phyloP scores from a whole-genome alignment of 2,888 invertebrate genomes.

The Cactoblastis cactorum region DNA sequence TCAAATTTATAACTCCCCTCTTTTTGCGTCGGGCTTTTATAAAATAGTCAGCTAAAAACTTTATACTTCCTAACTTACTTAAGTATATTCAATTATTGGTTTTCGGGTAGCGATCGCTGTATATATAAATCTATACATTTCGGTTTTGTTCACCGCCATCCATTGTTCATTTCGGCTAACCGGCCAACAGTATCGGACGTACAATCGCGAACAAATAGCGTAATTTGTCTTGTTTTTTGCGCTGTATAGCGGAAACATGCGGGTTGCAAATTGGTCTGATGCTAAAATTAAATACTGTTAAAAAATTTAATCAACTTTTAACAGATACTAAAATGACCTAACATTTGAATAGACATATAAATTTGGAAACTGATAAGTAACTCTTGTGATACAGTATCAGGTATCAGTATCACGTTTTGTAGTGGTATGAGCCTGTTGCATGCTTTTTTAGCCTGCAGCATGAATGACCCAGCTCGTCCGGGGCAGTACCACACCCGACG shows the following conservation, averaged over 20 bases:
- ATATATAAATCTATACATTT: slow-evolving; percentile 20
- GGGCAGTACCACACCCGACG: no score
- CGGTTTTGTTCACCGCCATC: slow-evolving; percentile 31
- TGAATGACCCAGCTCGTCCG: no score
- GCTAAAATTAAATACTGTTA: background rate
- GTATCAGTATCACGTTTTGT: no score
- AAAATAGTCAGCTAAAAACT: background rate
- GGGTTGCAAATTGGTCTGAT: slow-evolving; percentile 14
- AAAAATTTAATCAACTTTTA: no score
- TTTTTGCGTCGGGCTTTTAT: no score
- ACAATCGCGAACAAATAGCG: slow-evolving; percentile 62
- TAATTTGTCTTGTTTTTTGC: slow-evolving; percentile 66
- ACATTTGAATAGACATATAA: no score
- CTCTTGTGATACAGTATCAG: no score
- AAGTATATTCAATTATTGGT: background rate
- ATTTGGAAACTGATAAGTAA: no score
- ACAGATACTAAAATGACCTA: no score
- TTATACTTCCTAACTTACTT: background rate
- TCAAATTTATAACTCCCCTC: no score
- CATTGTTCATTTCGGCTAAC: slow-evolving; percentile 55
- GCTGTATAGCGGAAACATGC: slow-evolving; percentile 29
- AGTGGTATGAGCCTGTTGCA: no score
- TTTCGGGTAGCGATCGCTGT: slow-evolving; percentile 11
- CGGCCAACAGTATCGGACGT: slow-evolving; percentile 47
- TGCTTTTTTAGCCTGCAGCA: no score